Evolutionary conservation across 2,797 vertebrate species (phyloP).

Genomic region (Cirrhinus molitorella): DNA sequence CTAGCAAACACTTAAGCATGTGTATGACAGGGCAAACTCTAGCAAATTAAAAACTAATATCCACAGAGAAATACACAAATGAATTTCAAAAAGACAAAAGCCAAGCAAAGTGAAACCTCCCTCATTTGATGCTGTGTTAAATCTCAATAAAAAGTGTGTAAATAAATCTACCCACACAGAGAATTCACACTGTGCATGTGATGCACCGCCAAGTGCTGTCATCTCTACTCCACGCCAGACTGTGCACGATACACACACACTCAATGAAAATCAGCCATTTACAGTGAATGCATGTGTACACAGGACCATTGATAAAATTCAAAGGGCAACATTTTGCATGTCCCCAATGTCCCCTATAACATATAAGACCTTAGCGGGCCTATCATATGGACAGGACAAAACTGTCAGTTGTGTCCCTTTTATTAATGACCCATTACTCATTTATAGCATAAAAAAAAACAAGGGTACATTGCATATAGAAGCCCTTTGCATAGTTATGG

Average conservation of each 20-base stretch:
- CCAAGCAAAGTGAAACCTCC: not conserved
- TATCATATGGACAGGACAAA: not conserved
- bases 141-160: not conserved
- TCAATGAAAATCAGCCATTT: not conserved
- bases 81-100: not conserved
- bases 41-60: not conserved
- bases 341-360: not conserved
- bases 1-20: not conserved
- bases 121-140: slow-evolving; percentile 1
- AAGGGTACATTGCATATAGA: not conserved
- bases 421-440: not conserved
- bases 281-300: not conserved
- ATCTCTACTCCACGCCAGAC: not conserved
- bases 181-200: slow-evolving; percentile 8
- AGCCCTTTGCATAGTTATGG: not conserved
- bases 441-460: not conserved
- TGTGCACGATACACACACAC: not conserved
- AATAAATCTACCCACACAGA: slow-evolving; percentile 28
- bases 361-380: not conserved
- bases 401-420: not conserved
- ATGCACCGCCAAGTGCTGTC: not conserved
- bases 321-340: not conserved
- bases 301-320: not conserved
- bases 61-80: not conserved
- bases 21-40: not conserved